phyloP scores from a whole-genome alignment of 1,140 invertebrate species.

The Drosophila ogumai region DNA sequence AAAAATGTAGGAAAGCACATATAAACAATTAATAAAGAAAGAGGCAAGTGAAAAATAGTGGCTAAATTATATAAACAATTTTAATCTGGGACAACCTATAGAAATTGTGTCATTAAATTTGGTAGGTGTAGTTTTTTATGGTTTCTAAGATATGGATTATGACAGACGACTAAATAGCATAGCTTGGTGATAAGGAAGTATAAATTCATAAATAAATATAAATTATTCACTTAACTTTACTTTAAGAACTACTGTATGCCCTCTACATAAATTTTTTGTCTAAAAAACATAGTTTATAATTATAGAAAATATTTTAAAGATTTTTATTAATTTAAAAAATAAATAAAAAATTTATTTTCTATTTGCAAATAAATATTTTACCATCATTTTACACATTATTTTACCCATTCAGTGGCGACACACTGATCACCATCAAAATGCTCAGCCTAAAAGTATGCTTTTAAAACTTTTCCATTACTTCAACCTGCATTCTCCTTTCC shows the following conservation, averaged over 20 bases:
- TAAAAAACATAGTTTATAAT: too few species aligned
- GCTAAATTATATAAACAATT: background rate
- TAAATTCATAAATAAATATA: too few species aligned
- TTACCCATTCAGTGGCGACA: background rate
- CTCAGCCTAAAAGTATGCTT: background rate
- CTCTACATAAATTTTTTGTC: too few species aligned
- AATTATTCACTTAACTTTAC: background rate
- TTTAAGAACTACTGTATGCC: too few species aligned
- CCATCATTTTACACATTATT: background rate
- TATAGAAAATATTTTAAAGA: too few species aligned
- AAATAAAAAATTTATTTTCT: background rate
- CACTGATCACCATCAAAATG: background rate
- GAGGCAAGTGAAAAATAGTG: background rate
- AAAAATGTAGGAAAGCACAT: background rate
- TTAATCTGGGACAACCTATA: background rate
- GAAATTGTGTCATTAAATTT: background rate
- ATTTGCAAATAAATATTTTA: background rate
- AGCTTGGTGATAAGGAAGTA: background rate
- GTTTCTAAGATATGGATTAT: too few species aligned
- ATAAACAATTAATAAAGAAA: background rate
- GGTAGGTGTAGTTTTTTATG: background rate
- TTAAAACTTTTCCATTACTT: background rate
- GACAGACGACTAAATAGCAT: background rate
- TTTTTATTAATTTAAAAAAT: too few species aligned
- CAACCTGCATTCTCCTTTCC: background rate